Percentiles rank a stretch among this genome's conserved stretches.
These are phyloP conservation scores for Callipepla californica DNA, from an alignment of 2,113 vertebrate species.

Conservation along the genomic window DNA sequence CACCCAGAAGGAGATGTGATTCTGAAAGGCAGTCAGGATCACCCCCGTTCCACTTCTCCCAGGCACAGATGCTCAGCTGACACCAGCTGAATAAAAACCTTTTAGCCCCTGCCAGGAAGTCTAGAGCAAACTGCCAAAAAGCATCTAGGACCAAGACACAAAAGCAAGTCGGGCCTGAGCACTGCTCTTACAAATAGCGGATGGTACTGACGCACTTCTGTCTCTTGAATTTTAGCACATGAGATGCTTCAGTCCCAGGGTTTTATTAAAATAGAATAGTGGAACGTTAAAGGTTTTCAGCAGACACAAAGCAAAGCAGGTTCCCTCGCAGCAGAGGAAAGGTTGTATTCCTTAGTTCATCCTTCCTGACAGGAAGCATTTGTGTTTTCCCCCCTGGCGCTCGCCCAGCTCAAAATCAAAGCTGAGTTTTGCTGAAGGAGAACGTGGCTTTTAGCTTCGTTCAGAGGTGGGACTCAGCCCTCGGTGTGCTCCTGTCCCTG, in stretches of 20 bases:
- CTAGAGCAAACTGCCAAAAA: constrained; percentile 71
- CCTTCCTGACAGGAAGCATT: not conserved
- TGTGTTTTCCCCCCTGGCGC: not conserved
- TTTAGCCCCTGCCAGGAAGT: constrained; percentile 71
- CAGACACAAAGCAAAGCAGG: not conserved
- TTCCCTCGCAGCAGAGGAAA: constrained; percentile 53
- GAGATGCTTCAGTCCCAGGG: not conserved
- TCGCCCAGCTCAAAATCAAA: not conserved
- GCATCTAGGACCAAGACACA: constrained; percentile 42
- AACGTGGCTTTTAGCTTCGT: not conserved
- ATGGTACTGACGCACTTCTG: not conserved
- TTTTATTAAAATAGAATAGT: not conserved
- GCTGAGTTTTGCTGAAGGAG: not conserved
- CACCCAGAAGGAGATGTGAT: constrained; percentile 3
- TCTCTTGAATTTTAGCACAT: not conserved
- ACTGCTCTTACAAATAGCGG: not conserved
- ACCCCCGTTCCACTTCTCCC: constrained; percentile 58
- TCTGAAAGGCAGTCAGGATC: constrained; percentile 39
- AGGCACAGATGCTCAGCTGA: constrained; percentile 73
- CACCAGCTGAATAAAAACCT: constrained; percentile 73
- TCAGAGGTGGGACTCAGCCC: not conserved
- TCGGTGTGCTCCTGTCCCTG: not conserved
- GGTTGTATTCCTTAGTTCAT: not conserved
- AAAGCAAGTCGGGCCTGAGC: constrained; percentile 39
- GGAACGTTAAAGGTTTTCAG: constrained; percentile 21